Evolutionary conservation across 2,888 invertebrate species (phyloP), one percentile per base, ranked within the genome.

Genomic region (Didymodactylos carnosus): DNA sequence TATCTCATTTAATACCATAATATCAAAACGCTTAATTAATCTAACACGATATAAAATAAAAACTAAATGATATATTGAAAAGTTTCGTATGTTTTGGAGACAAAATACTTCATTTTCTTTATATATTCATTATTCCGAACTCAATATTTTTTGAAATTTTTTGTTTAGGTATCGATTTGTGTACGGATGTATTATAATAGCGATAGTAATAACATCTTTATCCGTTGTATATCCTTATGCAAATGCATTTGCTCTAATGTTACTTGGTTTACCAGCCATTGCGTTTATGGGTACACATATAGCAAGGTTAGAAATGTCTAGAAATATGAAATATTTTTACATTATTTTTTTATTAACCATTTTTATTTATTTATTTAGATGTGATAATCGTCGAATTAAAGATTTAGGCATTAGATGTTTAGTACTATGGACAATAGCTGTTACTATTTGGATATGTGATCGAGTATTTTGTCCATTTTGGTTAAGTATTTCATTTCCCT

Each of bases 241-340:
- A 51, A 91, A 91, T 83, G 90, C 90, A 35, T 90, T 91, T 82
- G 90, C 88, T 25, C 83, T 91, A 76, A 90, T 91, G 90, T 86
- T 86, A 23, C 84, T 91, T 76, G 87, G 88, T 62, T 82, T 89
- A 35, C 91, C 91, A 62, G 87, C 89, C 13, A 86, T 89, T 78
- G 83, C 86, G 71, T 86, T 90, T 79, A 83, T 91, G 78, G 86
- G 87, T 79, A 83, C 86, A 73, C 89, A 90, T 83, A 81, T 91
- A 43, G 86, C 86, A 80, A 87, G 87, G 90, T 90, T 85, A 81
- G 82, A 39, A 27, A 39, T 71, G 3, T 3, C 10, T 69, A 39
- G 23, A 19, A n/a, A 2, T 19, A 10, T 16, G 2, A n/a, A n/a
- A 7, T 43, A 19, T 43, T 5, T 43, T 10, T 16, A 49, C 8